These are phyloP conservation scores for Catotricha subobsoleta DNA, from an alignment of 2,888 invertebrate genomes.

Conservation along the genomic window DNA sequence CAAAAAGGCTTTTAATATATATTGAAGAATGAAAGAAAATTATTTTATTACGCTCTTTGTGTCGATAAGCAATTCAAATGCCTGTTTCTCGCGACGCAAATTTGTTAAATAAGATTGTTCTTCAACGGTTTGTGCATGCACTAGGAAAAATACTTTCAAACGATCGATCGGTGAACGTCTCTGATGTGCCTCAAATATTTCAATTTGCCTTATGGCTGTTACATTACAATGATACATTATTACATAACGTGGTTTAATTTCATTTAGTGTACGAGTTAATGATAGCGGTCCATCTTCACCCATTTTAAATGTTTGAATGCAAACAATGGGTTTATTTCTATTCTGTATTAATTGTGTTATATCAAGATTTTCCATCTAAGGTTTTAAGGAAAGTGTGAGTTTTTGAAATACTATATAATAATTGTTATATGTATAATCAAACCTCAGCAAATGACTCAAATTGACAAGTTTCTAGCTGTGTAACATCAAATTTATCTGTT, in stretches of 20 bases:
- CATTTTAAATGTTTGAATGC: slow-evolving; percentile 63
- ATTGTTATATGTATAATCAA: slow-evolving; percentile 2
- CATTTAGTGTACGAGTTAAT: slow-evolving; percentile 47
- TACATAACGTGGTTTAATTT: slow-evolving; percentile 59
- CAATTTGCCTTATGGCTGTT: slow-evolving; percentile 73
- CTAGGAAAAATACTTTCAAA: slow-evolving; percentile 68
- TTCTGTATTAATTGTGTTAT: slow-evolving; percentile 38
- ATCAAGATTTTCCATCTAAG: slow-evolving; percentile 47
- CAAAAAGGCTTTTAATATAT: slow-evolving; percentile 6
- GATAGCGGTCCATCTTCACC: slow-evolving; percentile 47
- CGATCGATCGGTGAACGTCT: slow-evolving; percentile 29
- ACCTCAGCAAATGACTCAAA: slow-evolving; percentile 8
- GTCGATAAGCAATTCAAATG: slow-evolving; percentile 81
- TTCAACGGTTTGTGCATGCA: slow-evolving; percentile 85
- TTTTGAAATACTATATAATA: not conserved
- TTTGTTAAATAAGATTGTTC: slow-evolving; percentile 91
- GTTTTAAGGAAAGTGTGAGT: slow-evolving; percentile 12
- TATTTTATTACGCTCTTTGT: slow-evolving; percentile 59
- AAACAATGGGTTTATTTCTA: slow-evolving; percentile 45
- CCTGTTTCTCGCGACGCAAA: slow-evolving; percentile 78
- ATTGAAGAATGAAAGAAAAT: slow-evolving; percentile 1
- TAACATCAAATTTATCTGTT: slow-evolving; percentile 12
- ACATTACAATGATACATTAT: slow-evolving; percentile 83
- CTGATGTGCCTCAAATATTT: slow-evolving; percentile 56
- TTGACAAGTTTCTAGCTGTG: slow-evolving; percentile 7